These are phyloP conservation scores for Epirrhoe tristata DNA, from an alignment of 2,888 invertebrate species.

Conservation along the genomic window DNA sequence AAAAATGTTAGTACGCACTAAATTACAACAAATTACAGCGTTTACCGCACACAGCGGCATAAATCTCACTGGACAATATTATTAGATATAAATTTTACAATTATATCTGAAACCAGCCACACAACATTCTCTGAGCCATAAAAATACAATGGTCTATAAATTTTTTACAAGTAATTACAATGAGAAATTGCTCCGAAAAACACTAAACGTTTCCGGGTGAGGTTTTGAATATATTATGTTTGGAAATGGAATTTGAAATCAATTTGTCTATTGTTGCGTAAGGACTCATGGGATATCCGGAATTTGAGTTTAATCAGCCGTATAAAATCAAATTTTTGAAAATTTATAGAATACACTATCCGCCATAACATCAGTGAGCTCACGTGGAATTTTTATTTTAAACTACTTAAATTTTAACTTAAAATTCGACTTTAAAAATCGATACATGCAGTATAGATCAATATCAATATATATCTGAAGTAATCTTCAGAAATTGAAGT, in stretches of 20 bases:
- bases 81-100: conserved; percentile 71
- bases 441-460: no score
- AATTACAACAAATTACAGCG: conserved; percentile 53
- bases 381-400: no score
- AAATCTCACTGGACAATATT: conserved; percentile 65
- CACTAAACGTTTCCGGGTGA: conserved; percentile 71
- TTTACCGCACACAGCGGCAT: conserved; percentile 51
- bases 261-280: conserved; percentile 57
- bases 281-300: conserved; percentile 40
- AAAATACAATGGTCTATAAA: conserved; percentile 79
- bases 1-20: conserved; percentile 31
- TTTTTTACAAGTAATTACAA: conserved; percentile 80
- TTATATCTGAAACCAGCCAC: conserved; percentile 56
- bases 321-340: background rate
- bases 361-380: no score
- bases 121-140: conserved; percentile 55
- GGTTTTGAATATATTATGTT: conserved; percentile 65
- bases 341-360: background rate
- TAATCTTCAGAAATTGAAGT: no score
- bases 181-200: conserved; percentile 67
- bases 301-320: conserved; percentile 18
- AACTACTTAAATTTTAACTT: no score
- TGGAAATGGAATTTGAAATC: conserved; percentile 54
- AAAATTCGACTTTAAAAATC: no score
- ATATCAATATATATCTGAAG: no score